These are phyloP conservation scores for Mesaphorura yosii DNA, from an alignment of 1,140 invertebrate species.

Conservation along the genomic window DNA sequence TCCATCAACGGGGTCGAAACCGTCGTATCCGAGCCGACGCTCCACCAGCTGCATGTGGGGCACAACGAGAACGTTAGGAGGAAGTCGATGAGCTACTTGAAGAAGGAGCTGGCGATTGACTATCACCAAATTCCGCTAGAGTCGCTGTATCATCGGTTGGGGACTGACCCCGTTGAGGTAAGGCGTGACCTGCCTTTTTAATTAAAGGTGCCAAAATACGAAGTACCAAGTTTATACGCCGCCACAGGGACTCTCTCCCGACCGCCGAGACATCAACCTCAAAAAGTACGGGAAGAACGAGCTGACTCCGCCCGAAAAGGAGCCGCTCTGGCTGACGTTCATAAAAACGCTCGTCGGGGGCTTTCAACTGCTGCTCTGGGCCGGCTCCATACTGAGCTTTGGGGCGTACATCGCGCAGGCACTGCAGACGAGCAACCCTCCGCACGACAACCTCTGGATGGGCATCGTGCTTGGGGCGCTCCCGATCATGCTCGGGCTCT, in stretches of 20 bases:
- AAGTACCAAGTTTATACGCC: neutral
- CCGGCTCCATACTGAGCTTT: constrained; percentile 93
- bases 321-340: constrained; percentile 97
- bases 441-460: constrained; percentile 55
- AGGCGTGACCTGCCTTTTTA: constrained; percentile 35
- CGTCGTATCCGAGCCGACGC: neutral
- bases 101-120: constrained; percentile 96
- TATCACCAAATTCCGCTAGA: constrained; percentile 93
- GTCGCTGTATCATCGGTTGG: constrained; percentile 88
- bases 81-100: constrained; percentile 49
- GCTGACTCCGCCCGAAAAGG: constrained; percentile 87
- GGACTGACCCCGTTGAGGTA: constrained; percentile 89
- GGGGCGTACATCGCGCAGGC: constrained; percentile 58
- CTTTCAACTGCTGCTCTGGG: constrained; percentile 91
- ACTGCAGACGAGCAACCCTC: neutral
- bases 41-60: constrained; percentile 14
- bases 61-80: constrained; percentile 5
- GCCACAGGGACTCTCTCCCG: constrained; percentile 75
- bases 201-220: neutral
- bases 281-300: constrained; percentile 91
- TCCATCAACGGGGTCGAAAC: neutral
- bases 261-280: constrained; percentile 83
- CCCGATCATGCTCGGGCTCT: constrained; percentile 90
- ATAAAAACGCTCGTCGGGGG: constrained; percentile 96
- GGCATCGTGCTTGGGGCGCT: constrained; percentile 89